Evolutionary conservation across 2,888 invertebrate genomes (phyloP).

Genomic region (Volucella inflata): DNA sequence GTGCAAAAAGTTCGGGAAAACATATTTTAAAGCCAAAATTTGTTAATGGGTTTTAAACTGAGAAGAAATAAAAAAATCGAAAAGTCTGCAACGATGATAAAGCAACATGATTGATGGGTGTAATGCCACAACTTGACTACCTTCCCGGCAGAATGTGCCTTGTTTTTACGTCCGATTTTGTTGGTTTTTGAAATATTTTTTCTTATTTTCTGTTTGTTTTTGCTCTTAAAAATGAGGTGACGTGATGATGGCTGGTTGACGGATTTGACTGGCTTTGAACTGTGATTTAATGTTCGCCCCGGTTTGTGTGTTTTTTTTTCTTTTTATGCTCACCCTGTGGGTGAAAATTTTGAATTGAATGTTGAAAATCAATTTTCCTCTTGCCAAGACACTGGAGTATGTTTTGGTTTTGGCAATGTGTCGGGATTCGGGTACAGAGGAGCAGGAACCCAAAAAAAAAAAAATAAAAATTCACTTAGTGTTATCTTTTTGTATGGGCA

Average conservation of each 20-base stretch:
- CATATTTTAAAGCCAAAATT: constrained; percentile 39
- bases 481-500: constrained; percentile 64
- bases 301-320: constrained; percentile 35
- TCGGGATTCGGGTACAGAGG: constrained; percentile 25
- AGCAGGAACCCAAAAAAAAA: background rate
- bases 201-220: background rate
- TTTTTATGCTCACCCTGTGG: background rate
- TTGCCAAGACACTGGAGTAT: constrained; percentile 19
- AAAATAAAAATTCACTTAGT: constrained; percentile 51
- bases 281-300: constrained; percentile 59
- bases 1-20: constrained; percentile 12
- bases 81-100: constrained; percentile 61
- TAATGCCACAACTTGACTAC: constrained; percentile 35
- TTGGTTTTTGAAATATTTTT: background rate
- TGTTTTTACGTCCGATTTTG: constrained; percentile 14
- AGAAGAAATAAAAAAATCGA: background rate
- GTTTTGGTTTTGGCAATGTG: constrained; percentile 9
- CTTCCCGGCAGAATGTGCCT: constrained; percentile 29
- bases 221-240: constrained; percentile 51
- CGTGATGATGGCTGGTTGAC: constrained; percentile 61
- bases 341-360: constrained; percentile 14
- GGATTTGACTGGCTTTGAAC: constrained; percentile 63
- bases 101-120: constrained; percentile 64
- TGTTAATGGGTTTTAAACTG: constrained; percentile 54
- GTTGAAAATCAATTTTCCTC: constrained; percentile 57